Evolutionary conservation across 2,113 vertebrate genomes (phyloP).

Genomic region (Camelus dromedarius): DNA sequence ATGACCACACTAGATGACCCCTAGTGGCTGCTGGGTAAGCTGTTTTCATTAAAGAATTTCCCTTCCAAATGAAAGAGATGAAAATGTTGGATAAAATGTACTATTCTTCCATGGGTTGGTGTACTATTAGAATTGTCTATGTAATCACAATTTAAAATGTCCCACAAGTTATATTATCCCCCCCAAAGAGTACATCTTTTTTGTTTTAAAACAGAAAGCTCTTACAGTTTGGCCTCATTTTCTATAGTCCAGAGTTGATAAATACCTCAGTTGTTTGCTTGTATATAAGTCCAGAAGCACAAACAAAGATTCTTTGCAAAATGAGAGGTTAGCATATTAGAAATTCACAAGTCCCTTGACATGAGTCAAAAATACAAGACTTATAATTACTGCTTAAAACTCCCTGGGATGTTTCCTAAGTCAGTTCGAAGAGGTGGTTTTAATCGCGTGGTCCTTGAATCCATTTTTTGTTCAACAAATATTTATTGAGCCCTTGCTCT

Average conservation of each 20-base stretch:
- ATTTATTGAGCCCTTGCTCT: background rate
- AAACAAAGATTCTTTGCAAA: background rate
- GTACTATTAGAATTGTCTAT: background rate
- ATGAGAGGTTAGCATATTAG: background rate
- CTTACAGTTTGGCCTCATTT: background rate
- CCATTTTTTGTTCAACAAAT: background rate
- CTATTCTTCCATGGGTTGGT: background rate
- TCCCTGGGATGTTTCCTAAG: background rate
- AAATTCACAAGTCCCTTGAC: slow-evolving; percentile 3
- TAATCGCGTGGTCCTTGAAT: background rate
- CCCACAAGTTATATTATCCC: background rate
- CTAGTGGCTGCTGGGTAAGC: background rate
- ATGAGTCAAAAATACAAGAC: background rate
- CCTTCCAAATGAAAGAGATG: background rate
- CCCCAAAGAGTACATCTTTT: background rate
- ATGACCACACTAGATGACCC: background rate
- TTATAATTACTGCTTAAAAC: background rate
- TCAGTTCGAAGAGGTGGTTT: slow-evolving; percentile 17
- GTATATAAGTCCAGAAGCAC: background rate
- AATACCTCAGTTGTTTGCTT: slow-evolving; percentile 2
- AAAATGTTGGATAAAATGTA: background rate
- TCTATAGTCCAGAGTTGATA: background rate
- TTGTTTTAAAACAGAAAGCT: background rate
- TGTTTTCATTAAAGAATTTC: background rate
- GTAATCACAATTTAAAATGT: background rate